Base-by-base conservation (phyloP, 2,888 invertebrate species). In the Drosophila anceps region DNA sequence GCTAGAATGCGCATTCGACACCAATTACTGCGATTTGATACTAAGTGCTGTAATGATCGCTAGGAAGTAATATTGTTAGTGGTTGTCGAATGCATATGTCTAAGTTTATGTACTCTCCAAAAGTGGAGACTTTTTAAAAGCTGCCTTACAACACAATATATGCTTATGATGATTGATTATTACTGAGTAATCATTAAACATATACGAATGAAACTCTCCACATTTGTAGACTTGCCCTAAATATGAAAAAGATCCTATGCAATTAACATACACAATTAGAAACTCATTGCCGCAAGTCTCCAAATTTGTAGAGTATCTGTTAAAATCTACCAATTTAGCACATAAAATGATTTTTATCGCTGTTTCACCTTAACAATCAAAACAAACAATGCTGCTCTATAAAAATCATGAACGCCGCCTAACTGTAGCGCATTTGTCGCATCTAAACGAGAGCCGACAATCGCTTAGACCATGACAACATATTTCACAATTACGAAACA, bases 401-500 rank as follows among this genome's bases (percentile, higher is more conserved):
- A 44, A 50, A 53, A 50, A 53, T 57, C 50, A 72, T 55, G 68
- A 51, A 39, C 53, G 39, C 20, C 67, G 61, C 59, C 74, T 63
- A 84, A 76, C 67, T 74, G 84, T 65, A 78, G 70, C 71, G 74
- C 78, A 76, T 76, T 81, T 76, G 84, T 82, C 75, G 81, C 85
- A 76, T 73, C 79, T 79, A 75, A 78, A 69, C 65, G 59, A 69
- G 62, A 73, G 33, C 50, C 74, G 75, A 81, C 68, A 75, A 75
- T 63, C 76, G 66, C 78, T 77, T 80, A 62, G 71, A 71, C 58
- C 85, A 82, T 83, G 76, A 88, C 82, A 88, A 84, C 84, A 85
- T 84, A 88, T 88, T 81, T 85, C 81, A 84, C 86, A 85, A 82
- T 82, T 82, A 90, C 81, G 84, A 85, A 88, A 85, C 86, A 73